Base-by-base conservation (phyloP, 2,113 vertebrate species). In the Cairina moschata region DNA sequence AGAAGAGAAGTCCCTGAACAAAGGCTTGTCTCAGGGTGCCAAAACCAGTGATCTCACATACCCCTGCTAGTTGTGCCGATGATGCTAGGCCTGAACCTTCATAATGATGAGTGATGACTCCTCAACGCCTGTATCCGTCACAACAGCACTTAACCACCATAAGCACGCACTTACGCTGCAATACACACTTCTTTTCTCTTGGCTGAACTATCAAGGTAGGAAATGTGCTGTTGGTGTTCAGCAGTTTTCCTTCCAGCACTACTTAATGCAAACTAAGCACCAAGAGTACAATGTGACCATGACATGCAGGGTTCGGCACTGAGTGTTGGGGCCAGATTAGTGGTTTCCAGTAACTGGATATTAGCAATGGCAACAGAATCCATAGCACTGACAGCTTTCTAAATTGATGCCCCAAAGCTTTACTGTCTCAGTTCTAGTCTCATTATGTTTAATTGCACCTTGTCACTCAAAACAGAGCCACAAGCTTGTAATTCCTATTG, bases 301-400 rank as follows among this genome's bases (percentile, higher is more conserved):
- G 12, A 6, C 4, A 17, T 25, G 74, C 92, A 82, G 55, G 50
- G 50, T 50, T 91, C 91, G 86, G 92, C 81, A 20, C 18, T 26
- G 54, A 76, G 31, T 9, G 10, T 0, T 94, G 78, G 58, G 81
- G 42, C 9, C 11, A 85, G 40, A 66, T 59, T 4, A 65, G 52
- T 74, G 79, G 46, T 86, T 94, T 95, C 88, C 88, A 91, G 17
- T 85, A 92, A 93, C 77, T 87, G 74, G 66, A 38, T 88, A 92
- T 55, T 38, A 44, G 77, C 83, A 95, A 65, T 68, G 83, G 65
- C 40, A 92, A 76, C 84, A 79, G 28, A 91, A 89, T 92, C 88
- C 78, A 76, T 32, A 72, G 40, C 73, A 69, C 14, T 80, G 77
- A 62, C 71, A 77, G 1, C 80, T 59, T 87, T 60, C 62, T 92